Evolutionary conservation across 2,113 vertebrate species (phyloP).

Genomic region (Labrus mixtus): DNA sequence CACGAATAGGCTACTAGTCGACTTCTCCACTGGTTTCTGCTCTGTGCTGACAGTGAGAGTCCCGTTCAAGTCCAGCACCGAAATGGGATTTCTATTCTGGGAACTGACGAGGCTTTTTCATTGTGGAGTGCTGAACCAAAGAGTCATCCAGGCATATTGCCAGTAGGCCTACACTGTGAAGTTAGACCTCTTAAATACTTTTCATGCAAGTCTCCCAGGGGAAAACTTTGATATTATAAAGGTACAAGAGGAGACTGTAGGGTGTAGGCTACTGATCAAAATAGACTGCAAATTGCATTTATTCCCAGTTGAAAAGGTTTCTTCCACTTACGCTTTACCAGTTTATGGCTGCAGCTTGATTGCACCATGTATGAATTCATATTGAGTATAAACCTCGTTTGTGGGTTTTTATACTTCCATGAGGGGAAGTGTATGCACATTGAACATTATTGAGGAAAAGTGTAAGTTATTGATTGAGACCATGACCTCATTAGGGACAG

Average conservation of each 20-base stretch:
- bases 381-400: too few species aligned
- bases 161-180: slow-evolving; percentile 13
- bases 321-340: too few species aligned
- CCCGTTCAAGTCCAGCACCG: slow-evolving; percentile 14
- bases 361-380: too few species aligned
- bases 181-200: slow-evolving; percentile 29
- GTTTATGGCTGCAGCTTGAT: too few species aligned
- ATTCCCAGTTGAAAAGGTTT: too few species aligned
- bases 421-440: too few species aligned
- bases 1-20: too few species aligned
- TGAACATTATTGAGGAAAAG: too few species aligned
- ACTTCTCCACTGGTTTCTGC: not conserved
- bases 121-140: slow-evolving; percentile 26
- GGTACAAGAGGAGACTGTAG: not conserved
- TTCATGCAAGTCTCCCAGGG: slow-evolving; percentile 17
- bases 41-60: slow-evolving; percentile 7
- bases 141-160: slow-evolving; percentile 37
- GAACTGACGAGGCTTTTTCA: slow-evolving; percentile 51
- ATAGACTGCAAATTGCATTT: too few species aligned
- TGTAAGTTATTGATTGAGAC: too few species aligned
- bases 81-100: slow-evolving; percentile 61
- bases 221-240: slow-evolving; percentile 5
- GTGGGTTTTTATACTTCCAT: too few species aligned
- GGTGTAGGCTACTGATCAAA: not conserved
- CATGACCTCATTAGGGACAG: too few species aligned